Percentiles rank a stretch among this genome's conserved stretches.
These are phyloP conservation scores for Cordilura impudica DNA, from an alignment of 2,888 invertebrate genomes.

Conservation along the genomic window DNA sequence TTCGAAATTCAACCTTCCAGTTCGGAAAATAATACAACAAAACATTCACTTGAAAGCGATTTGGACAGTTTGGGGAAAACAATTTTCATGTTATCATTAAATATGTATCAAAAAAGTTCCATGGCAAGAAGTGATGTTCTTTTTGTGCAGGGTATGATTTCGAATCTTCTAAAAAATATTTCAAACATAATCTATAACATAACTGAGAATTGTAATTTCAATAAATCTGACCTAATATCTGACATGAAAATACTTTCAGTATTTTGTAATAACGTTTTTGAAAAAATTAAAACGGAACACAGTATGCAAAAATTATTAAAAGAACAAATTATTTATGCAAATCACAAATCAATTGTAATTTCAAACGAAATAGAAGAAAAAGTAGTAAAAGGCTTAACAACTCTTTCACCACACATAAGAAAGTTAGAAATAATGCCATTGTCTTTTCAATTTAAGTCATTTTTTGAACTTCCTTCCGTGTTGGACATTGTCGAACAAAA, in stretches of 20 bases:
- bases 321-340: slow-evolving; percentile 8
- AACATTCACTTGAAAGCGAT: neutral
- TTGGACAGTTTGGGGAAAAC: neutral
- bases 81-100: neutral
- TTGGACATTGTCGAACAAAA: slow-evolving; percentile 6
- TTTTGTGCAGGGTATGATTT: slow-evolving; percentile 1
- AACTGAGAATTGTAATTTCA: neutral
- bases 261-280: slow-evolving; percentile 15
- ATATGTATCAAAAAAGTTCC: slow-evolving; percentile 1
- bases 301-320: neutral
- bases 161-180: neutral
- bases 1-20: neutral
- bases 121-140: slow-evolving; percentile 1
- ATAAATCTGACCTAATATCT: neutral
- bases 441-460: slow-evolving; percentile 3
- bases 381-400: slow-evolving; percentile 4
- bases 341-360: slow-evolving; percentile 16
- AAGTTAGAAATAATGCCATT: slow-evolving; percentile 13
- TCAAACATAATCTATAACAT: neutral
- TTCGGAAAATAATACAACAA: slow-evolving; percentile 1
- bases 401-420: neutral
- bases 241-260: neutral
- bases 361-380: slow-evolving; percentile 11
- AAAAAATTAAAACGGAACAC: slow-evolving; percentile 14
- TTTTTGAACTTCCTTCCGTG: slow-evolving; percentile 4